Evolutionary conservation across 2,113 vertebrate species (phyloP).

Genomic region (Anseranas semipalmata): DNA sequence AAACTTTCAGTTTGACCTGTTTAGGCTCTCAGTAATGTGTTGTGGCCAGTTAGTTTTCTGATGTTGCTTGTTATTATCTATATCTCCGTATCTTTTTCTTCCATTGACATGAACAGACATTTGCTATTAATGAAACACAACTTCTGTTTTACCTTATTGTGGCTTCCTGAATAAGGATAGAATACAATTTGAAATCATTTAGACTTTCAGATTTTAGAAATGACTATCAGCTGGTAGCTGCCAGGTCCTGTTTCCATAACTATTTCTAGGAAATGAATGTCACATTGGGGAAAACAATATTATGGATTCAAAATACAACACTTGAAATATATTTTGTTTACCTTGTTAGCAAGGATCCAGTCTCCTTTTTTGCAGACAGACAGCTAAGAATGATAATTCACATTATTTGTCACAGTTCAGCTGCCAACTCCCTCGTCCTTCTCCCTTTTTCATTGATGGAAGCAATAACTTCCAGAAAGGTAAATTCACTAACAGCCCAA

Average conservation of each 20-base stretch:
- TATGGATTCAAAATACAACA: slow-evolving; percentile 31
- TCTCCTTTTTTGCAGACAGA: slow-evolving; percentile 74
- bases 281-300: neutral
- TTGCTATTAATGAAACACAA: neutral
- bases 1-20: neutral
- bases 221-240: slow-evolving; percentile 63
- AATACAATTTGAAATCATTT: neutral
- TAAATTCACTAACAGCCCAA: neutral
- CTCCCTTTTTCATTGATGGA: neutral
- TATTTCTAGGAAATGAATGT: slow-evolving; percentile 18
- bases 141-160: neutral
- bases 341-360: slow-evolving; percentile 77
- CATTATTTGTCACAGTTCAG: slow-evolving; percentile 64
- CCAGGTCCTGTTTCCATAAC: slow-evolving; percentile 69
- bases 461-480: neutral
- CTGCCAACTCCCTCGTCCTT: neutral
- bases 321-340: slow-evolving; percentile 52
- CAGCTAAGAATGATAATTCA: slow-evolving; percentile 75
- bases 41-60: neutral
- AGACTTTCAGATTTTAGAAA: neutral
- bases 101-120: neutral
- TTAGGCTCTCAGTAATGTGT: neutral
- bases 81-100: neutral
- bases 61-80: neutral
- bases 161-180: neutral